These are phyloP conservation scores for Halcyon smyrnensis DNA, from an alignment of 2,797 vertebrate species.

Conservation along the genomic window DNA sequence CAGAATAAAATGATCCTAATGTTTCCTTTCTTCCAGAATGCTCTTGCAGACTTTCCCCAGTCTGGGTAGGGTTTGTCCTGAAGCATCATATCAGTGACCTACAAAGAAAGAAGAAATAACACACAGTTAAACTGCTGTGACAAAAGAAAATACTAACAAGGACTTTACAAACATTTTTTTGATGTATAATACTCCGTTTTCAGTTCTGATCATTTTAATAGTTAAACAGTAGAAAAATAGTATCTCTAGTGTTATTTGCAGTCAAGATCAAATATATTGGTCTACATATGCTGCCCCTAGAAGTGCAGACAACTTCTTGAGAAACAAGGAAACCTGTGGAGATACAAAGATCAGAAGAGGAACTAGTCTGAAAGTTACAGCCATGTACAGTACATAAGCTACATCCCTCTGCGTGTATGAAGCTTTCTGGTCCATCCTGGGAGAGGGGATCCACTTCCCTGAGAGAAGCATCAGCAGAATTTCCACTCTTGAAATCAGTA, in stretches of 20 bases:
- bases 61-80: slow-evolving; percentile 94
- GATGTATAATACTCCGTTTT: neutral
- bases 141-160: neutral
- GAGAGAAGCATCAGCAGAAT: neutral
- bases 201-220: neutral
- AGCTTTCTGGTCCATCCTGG: neutral
- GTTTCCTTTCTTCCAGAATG: slow-evolving; percentile 95
- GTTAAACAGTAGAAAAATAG: neutral
- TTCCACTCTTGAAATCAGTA: neutral
- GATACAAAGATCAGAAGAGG: neutral
- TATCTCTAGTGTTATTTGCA: neutral
- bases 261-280: neutral
- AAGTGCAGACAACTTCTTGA: neutral
- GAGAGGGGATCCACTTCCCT: neutral
- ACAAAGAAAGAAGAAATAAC: slow-evolving; percentile 1
- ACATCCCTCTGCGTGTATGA: neutral
- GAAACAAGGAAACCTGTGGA: neutral
- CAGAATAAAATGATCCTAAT: slow-evolving; percentile 96
- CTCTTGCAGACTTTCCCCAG: slow-evolving; percentile 92
- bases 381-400: neutral
- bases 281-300: neutral
- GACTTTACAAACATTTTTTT: neutral
- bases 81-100: slow-evolving; percentile 99
- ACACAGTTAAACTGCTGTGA: neutral
- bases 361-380: neutral